Conservation (phyloP, 53 echinoderm and acorn worm genomes). For the Actinopyga echinites region DNA sequence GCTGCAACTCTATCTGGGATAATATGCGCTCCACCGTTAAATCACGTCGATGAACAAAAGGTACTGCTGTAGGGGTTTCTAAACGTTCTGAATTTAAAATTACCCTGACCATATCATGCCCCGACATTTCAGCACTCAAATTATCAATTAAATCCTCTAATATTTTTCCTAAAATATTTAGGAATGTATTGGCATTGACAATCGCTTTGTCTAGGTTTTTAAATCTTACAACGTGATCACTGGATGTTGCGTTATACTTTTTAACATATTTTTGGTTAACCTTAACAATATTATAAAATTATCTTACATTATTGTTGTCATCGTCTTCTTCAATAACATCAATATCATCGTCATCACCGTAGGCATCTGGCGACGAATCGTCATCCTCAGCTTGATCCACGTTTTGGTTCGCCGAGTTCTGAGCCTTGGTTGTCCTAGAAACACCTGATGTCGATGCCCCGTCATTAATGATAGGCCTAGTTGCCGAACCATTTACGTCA, state of each 20-base stretch:
- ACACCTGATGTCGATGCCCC: too few relatives aligned
- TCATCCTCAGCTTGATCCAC: too few relatives aligned
- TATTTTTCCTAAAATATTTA: neutral
- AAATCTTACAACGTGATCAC: neutral
- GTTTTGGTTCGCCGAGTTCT: too few relatives aligned
- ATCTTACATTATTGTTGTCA: too few relatives aligned
- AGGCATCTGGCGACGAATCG: too few relatives aligned
- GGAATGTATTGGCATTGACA: too few relatives aligned
- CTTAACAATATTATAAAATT: neutral
- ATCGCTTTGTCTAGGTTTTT: neutral
- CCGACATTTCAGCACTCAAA: neutral
- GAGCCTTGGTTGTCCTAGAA: too few relatives aligned
- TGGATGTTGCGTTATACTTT: slow-evolving; percentile 20
- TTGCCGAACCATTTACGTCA: too few relatives aligned
- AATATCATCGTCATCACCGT: too few relatives aligned
- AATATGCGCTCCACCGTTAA: neutral
- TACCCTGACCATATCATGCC: neutral
- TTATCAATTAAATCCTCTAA: neutral
- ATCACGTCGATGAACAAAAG: slow-evolving; percentile 2
- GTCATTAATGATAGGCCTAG: too few relatives aligned
- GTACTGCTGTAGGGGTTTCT: neutral
- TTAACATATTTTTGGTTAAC: slow-evolving; percentile 10
- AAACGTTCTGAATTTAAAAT: neutral
- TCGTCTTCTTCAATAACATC: too few relatives aligned
- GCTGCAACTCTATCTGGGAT: neutral